These are phyloP conservation scores for Cabera pusaria DNA, from an alignment of 2,888 invertebrate species.

Conservation along the genomic window DNA sequence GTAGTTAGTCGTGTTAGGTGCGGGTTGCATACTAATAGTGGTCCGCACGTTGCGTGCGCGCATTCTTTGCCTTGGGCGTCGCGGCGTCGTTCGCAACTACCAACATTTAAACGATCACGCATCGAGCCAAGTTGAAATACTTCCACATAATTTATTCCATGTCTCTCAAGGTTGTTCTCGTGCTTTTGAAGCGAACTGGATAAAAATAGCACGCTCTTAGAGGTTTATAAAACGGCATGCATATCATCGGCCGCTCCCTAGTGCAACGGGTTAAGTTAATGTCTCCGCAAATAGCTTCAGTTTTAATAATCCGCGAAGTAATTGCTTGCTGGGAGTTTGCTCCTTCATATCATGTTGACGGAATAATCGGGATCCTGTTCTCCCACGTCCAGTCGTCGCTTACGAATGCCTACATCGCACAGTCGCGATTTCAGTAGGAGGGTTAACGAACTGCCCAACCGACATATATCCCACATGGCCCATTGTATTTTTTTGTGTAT, in stretches of 20 bases:
- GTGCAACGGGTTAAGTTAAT: constrained; percentile 43
- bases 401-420: constrained; percentile 41
- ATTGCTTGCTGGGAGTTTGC: constrained; percentile 48
- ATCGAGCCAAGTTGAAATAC: constrained; percentile 26
- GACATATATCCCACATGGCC: constrained; percentile 40
- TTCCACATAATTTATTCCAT: constrained; percentile 34
- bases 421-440: constrained; percentile 44
- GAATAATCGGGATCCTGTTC: constrained; percentile 69
- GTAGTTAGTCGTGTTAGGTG: constrained; percentile 55
- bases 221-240: constrained; percentile 7
- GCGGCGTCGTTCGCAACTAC: constrained; percentile 43
- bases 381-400: constrained; percentile 65
- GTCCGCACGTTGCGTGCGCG: constrained; percentile 59
- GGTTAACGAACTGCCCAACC: constrained; percentile 63
- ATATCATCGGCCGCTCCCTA: constrained; percentile 19
- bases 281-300: constrained; percentile 54
- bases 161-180: constrained; percentile 29
- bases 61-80: constrained; percentile 59
- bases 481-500: constrained; percentile 47
- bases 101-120: constrained; percentile 36
- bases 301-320: constrained; percentile 58
- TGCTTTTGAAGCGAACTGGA: constrained; percentile 12
- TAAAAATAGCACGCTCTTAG: constrained; percentile 16
- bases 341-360: constrained; percentile 44
- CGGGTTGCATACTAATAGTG: constrained; percentile 72